phyloP scores from a whole-genome alignment of 1,140 invertebrate genomes.

The Archivesica marissinica region DNA sequence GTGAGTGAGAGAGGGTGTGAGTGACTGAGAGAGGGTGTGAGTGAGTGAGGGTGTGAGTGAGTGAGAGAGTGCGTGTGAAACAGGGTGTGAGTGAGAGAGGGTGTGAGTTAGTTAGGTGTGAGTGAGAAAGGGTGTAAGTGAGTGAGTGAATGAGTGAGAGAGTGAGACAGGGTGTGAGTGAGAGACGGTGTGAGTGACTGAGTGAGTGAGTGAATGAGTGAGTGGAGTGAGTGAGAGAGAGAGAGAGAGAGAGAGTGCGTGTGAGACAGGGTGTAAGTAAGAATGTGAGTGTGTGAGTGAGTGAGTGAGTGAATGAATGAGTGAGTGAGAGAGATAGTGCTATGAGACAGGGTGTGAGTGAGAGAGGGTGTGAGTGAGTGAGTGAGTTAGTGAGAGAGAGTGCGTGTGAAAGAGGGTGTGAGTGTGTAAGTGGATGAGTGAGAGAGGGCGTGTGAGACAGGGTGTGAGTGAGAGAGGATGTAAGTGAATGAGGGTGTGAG shows the following conservation, averaged over 20 bases:
- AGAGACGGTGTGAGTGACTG: not conserved
- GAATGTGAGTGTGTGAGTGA: not conserved
- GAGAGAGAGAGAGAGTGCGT: not conserved
- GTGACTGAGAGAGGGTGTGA: not conserved
- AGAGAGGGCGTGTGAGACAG: not conserved
- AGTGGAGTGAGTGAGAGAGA: not conserved
- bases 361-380: not conserved
- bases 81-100: not conserved
- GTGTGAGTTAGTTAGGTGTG: not conserved
- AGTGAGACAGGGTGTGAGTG: not conserved
- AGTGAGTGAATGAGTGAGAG: not conserved
- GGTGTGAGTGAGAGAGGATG: not conserved
- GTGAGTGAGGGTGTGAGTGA: not conserved
- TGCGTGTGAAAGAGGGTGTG: not conserved
- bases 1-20: not conserved
- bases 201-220: not conserved
- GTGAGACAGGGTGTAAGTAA: not conserved
- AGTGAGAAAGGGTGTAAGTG: not conserved
- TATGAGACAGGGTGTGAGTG: not conserved
- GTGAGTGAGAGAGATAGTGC: not conserved
- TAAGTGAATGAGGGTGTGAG: slow-evolving; percentile 5
- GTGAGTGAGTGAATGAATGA: not conserved
- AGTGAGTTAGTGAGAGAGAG: not conserved
- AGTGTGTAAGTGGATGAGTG: not conserved
- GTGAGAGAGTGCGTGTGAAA: not conserved